Base-by-base conservation (phyloP, 2,113 vertebrate genomes). In the Apodemus speciosus region DNA sequence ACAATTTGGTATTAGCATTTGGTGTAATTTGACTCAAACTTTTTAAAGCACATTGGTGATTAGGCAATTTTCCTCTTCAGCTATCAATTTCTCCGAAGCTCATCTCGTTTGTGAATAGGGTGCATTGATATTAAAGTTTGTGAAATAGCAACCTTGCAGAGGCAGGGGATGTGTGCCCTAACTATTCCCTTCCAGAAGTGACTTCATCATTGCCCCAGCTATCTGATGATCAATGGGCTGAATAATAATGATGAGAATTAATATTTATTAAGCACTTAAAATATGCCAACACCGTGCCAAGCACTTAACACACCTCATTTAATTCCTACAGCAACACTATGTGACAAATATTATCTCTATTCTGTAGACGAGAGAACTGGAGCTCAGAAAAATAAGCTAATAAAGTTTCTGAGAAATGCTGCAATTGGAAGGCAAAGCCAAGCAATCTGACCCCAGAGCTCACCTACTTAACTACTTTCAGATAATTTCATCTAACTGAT, bases 61-160 rank as follows among this genome's bases (percentile, higher is more conserved):
- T 92, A 94, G 92, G 85, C 95, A 92, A 96, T 97, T 97, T 95
- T 94, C 85, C 83, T 95, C 87, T 92, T 86, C 75, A 92, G 51
- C 83, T 93, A 32, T 86, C 81, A 84, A 14, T 86, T 96, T 93
- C 89, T 93, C 94, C 73, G 79, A 89, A 91, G 79, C 71, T 96
- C 77, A 87, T 94, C 77, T 86, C 77, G 32, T 92, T 86, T 72
- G 38, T 92, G 87, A 96, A 85, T 3, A 91, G 76, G 96, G 40
- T 75, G n/a, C 43, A 95, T 89, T 92, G 94, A 94, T 96, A 95
- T 95, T 94, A 89, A 96, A 93, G 94, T 91, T 80, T 95, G 66
- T 23, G 89, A 88, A 94, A 92, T 27, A 85, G 72, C 76, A 88
- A 92, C 46, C 68, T 88, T 84, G 35, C 16, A 16, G n/a, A n/a